A percentile compares a stretch with the other conserved stretches of the same genome.
These are phyloP conservation scores for Cotesia vestalis DNA, from an alignment of 1,140 invertebrate genomes.

Conservation along the genomic window DNA sequence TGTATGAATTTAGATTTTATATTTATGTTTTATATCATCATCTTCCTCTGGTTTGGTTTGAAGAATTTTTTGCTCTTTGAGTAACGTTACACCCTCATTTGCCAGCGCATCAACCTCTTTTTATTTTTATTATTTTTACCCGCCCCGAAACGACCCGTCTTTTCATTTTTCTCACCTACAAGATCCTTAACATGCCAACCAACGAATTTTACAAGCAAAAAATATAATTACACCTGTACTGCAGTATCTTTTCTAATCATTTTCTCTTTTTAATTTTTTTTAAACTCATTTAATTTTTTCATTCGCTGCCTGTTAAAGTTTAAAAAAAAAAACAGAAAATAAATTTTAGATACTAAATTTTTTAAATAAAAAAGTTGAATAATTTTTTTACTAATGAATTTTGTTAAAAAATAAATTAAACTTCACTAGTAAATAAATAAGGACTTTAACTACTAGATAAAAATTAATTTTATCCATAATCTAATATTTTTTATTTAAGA, in stretches of 20 bases:
- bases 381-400: too few species aligned
- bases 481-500: too few species aligned
- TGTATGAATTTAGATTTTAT: neutral
- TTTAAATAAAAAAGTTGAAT: too few species aligned
- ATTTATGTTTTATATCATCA: neutral
- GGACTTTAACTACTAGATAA: too few species aligned
- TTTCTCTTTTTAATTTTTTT: neutral
- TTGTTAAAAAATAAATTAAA: too few species aligned
- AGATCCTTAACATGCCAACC: neutral
- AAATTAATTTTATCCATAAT: too few species aligned
- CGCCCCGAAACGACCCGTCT: neutral
- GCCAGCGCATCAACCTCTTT: constrained; percentile 14
- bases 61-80: constrained; percentile 22
- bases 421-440: too few species aligned
- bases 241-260: constrained; percentile 7
- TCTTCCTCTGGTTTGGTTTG: neutral
- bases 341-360: too few species aligned
- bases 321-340: too few species aligned
- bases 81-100: constrained; percentile 27
- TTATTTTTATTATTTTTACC: neutral
- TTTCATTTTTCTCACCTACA: constrained; percentile 4
- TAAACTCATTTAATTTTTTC: too few species aligned
- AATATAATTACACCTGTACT: constrained; percentile 7
- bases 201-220: constrained; percentile 15
- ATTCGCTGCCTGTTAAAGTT: too few species aligned